Base-by-base conservation (phyloP, 2,113 vertebrate species). In the Seriola aureovittata region DNA sequence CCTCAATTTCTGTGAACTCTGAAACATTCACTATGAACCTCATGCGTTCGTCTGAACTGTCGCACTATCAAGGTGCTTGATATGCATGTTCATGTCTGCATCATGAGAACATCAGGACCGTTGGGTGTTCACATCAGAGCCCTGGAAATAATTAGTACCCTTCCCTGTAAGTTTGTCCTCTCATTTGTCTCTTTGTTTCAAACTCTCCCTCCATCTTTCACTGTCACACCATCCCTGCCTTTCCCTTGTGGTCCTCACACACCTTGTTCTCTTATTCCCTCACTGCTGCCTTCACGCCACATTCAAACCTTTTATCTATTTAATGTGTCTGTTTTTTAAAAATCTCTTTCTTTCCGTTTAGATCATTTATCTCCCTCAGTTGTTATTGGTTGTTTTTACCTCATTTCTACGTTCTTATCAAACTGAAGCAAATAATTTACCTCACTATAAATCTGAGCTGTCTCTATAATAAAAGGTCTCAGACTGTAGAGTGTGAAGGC, bases 261-360 rank as follows among this genome's bases (percentile, higher is more conserved):
- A 73, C 75, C 75, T 86, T 80, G 74, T 80, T 86, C 78, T 75
- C 36, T 50, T 52, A 62, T 54, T 82, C 83, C 72, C 72, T 89
- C 64, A 32, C 71, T 19, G 67, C 70, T 78, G 68, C 66, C 71
- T 87, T 77, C 46, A 40, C 67, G 50, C 59, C 73, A 79, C 79
- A 75, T 70, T 67, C 78, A 85, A 75, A 84, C 73, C 85, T 82
- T 91, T 91, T 52, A 88, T 87, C 71, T 44, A 57, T 68, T n/a
- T 82, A 80, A 55, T 19, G 32, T 68, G 5, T n/a, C 23, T 71
- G 23, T 58, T 32, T 81, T 58, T 4, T 71, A 16, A 13, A 3
- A 55, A 57, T 57, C 54, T 73, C 32, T 38, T 71, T 75, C n/a
- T 14, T 58, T 59, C 34, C 16, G 10, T 65, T 62, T 69, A 58